phyloP scores from a whole-genome alignment of 1,140 invertebrate genomes.

The Aphis craccivora region DNA sequence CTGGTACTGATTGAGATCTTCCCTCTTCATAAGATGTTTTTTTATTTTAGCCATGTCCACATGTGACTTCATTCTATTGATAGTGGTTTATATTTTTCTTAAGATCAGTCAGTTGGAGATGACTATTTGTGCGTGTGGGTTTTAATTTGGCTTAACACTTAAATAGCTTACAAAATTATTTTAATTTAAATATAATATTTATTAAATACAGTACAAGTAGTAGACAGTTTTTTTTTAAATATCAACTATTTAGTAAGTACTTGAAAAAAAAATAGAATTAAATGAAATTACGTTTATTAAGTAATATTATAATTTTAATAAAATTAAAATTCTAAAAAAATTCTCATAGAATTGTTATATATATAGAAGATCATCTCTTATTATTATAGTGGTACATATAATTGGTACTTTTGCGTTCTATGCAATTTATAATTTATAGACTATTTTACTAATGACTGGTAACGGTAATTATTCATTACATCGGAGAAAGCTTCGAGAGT shows the following conservation, averaged over 20 bases:
- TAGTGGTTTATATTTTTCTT: too few species aligned
- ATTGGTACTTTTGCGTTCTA: neutral
- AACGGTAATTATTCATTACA: conserved; percentile 33
- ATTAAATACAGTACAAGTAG: neutral
- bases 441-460: conserved; percentile 41
- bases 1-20: too few species aligned
- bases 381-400: neutral
- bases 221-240: neutral
- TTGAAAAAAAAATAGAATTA: neutral
- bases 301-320: neutral
- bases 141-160: neutral
- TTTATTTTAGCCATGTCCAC: too few species aligned
- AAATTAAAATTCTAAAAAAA: neutral
- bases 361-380: neutral
- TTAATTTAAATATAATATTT: neutral
- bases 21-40: too few species aligned
- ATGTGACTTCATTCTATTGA: too few species aligned
- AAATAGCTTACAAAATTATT: neutral
- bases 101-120: too few species aligned
- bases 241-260: neutral
- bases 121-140: too few species aligned
- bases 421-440: conserved; percentile 38
- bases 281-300: neutral
- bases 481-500: conserved; percentile 42
- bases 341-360: neutral